Conservation (phyloP, 2,888 invertebrate genomes). For the Nudaria mundana region DNA sequence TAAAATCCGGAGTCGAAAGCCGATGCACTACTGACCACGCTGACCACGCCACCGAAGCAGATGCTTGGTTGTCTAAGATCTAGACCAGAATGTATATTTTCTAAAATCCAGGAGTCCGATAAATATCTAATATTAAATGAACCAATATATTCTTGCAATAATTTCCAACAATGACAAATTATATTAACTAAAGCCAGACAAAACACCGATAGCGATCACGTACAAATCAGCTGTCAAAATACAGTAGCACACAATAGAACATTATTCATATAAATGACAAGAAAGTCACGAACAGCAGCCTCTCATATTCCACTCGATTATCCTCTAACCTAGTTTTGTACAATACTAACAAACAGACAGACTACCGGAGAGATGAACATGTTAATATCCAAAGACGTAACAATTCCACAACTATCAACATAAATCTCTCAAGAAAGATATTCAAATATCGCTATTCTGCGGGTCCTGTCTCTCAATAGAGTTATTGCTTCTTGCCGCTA, state of each 20-base stretch:
- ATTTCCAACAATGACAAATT: neutral
- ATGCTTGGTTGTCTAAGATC: no score
- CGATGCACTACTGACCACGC: no score
- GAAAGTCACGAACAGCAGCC: slow-evolving; percentile 1
- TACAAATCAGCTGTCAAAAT: slow-evolving; percentile 1
- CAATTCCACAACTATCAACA: slow-evolving; percentile 36
- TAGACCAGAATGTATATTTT: no score
- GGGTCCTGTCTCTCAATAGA: slow-evolving; percentile 29
- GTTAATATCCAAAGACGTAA: slow-evolving; percentile 23
- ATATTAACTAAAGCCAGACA: neutral
- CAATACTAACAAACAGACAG: slow-evolving; percentile 21
- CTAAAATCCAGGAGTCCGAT: no score
- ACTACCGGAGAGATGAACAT: slow-evolving; percentile 25
- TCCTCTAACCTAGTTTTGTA: slow-evolving; percentile 21
- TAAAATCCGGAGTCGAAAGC: no score
- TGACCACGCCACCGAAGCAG: no score
- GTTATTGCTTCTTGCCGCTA: slow-evolving; percentile 25
- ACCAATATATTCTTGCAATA: neutral
- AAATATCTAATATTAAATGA: no score
- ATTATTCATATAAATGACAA: slow-evolving; percentile 1
- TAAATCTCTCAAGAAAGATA: no score
- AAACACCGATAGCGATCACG: neutral
- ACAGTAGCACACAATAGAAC: slow-evolving; percentile 6
- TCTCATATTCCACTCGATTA: slow-evolving; percentile 5
- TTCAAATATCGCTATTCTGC: slow-evolving; percentile 38